Percentiles rank a stretch among this genome's conserved stretches.
phyloP scores from a whole-genome alignment of 2,797 vertebrate species.

The Rhadinocentrus ornatus region DNA sequence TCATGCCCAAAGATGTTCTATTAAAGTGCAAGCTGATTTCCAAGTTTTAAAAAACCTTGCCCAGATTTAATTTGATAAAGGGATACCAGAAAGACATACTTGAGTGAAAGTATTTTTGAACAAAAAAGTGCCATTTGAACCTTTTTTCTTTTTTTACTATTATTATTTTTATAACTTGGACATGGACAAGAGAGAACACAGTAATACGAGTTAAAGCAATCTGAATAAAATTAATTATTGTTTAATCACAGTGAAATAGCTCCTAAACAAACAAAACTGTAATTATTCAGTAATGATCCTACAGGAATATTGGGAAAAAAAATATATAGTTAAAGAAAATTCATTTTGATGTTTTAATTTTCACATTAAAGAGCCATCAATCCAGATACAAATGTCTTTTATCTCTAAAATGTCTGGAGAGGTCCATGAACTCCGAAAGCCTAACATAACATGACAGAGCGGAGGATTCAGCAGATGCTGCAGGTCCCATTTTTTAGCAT shows the following conservation, averaged over 20 bases:
- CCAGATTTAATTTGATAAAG: not conserved
- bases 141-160: too few relatives aligned
- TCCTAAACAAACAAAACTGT: not conserved
- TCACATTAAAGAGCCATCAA: constrained; percentile 1
- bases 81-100: not conserved
- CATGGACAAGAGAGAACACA: not conserved
- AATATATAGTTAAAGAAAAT: not conserved
- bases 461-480: constrained; percentile 58
- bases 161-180: not conserved
- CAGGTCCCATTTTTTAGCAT: constrained; percentile 65
- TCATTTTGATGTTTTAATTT: not conserved
- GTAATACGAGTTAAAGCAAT: not conserved
- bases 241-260: not conserved
- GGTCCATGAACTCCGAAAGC: constrained; percentile 15
- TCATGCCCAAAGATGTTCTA: constrained; percentile 6
- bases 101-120: not conserved
- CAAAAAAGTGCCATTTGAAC: not conserved
- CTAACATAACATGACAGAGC: constrained; percentile 37
- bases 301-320: not conserved
- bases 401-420: constrained; percentile 11
- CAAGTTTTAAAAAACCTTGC: not conserved
- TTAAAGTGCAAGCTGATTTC: constrained; percentile 6
- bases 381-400: constrained; percentile 21
- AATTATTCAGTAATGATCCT: not conserved
- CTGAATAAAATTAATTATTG: not conserved